Percentiles rank a stretch among this genome's conserved stretches.
Conservation (phyloP, 2,113 vertebrate genomes). For the Paramisgurnus dabryanus region DNA sequence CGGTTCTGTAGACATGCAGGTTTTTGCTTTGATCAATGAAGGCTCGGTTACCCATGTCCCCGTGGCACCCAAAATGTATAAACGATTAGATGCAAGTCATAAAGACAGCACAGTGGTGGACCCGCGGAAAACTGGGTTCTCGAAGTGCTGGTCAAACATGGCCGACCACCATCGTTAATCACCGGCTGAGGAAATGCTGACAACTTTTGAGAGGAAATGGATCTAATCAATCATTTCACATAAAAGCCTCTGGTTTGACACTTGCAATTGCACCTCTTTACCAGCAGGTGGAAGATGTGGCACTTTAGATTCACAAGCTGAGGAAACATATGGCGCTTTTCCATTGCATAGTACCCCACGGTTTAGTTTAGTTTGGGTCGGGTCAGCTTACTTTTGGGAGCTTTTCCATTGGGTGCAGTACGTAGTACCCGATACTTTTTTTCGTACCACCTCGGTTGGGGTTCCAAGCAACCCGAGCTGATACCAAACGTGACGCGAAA, state of each 20-base stretch:
- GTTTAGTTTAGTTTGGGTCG: too few relatives aligned
- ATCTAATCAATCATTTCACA: constrained; percentile 66
- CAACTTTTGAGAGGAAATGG: constrained; percentile 61
- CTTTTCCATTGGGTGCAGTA: too few relatives aligned
- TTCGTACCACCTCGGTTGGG: too few relatives aligned
- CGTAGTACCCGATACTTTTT: too few relatives aligned
- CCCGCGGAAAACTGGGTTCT: constrained; percentile 61
- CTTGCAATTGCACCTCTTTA: not conserved
- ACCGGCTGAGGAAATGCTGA: constrained; percentile 58
- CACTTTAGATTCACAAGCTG: not conserved
- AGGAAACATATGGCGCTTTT: too few relatives aligned
- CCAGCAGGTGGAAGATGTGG: constrained; percentile 50
- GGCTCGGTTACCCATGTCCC: constrained; percentile 5
- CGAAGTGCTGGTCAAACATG: constrained; percentile 67
- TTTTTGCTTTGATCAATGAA: constrained; percentile 44
- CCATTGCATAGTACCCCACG: too few relatives aligned
- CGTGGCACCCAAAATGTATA: constrained; percentile 37
- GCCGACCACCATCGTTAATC: constrained; percentile 70
- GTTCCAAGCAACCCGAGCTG: too few relatives aligned
- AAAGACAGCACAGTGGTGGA: constrained; percentile 58
- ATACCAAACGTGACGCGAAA: too few relatives aligned
- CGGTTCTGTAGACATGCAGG: not conserved
- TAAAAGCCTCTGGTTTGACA: constrained; percentile 49
- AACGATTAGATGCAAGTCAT: not conserved
- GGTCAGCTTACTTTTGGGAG: too few relatives aligned